Evolutionary conservation across 2,888 invertebrate species (phyloP).

Genomic region (Apeira syringaria): DNA sequence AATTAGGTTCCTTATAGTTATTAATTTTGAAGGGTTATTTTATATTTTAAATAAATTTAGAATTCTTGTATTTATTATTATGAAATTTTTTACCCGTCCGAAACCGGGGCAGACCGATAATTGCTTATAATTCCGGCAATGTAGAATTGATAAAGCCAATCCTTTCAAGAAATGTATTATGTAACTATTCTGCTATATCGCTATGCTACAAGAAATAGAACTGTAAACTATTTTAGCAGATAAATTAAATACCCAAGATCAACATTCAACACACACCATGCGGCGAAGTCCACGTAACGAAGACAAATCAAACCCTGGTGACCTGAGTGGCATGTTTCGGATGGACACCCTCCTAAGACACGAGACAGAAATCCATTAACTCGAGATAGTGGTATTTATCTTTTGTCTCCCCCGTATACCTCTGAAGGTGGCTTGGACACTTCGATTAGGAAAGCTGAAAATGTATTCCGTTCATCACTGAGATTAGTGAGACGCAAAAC

Average conservation of each 20-base stretch:
- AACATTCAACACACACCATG: constrained; percentile 54
- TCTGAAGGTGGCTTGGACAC: constrained; percentile 52
- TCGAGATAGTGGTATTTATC: constrained; percentile 75
- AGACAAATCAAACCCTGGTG: constrained; percentile 72
- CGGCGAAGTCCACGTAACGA: constrained; percentile 69
- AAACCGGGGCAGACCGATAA: too few species aligned
- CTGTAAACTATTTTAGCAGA: too few species aligned
- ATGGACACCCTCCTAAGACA: constrained; percentile 64
- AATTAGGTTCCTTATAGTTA: too few species aligned
- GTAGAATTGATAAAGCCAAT: too few species aligned
- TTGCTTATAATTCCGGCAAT: too few species aligned
- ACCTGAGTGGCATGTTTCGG: constrained; percentile 55
- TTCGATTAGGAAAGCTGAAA: constrained; percentile 50
- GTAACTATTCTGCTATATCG: too few species aligned
- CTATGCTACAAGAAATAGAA: too few species aligned
- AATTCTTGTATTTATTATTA: too few species aligned
- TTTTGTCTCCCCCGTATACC: constrained; percentile 47
- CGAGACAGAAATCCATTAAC: constrained; percentile 73
- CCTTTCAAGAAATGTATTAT: too few species aligned
- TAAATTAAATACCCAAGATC: constrained; percentile 22
- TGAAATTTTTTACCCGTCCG: too few species aligned
- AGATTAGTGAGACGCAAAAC: background rate
- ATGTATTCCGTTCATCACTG: background rate
- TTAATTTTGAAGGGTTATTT: too few species aligned
- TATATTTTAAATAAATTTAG: too few species aligned